Base-by-base conservation (phyloP, 2,113 vertebrate species). In the Myrmophylax atrothorax region DNA sequence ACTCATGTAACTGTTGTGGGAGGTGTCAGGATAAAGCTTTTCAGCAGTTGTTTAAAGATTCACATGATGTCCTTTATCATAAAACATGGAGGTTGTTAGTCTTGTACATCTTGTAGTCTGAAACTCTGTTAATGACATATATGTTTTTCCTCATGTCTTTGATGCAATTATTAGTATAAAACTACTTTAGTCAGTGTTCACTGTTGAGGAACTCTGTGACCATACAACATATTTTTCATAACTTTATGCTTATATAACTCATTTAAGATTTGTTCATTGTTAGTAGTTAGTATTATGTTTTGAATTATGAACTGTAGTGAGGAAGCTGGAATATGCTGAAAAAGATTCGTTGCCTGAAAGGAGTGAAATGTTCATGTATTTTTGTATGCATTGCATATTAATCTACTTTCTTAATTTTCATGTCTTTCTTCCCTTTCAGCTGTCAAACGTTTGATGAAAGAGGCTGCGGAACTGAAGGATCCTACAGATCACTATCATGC, bases 361-460 rank as follows among this genome's bases (percentile, higher is more conserved):
- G 52, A 86, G 18, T n/a, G 15, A 77, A 44, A 40, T 75, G 7
- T 69, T 58, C 38, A 9, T n/a, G 12, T 69, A 38, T 70, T 93
- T 82, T 78, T 90, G 8, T 55, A 6, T 73, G 49, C 18, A 66
- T 12, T 35, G 10, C 3, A 1, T 59, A 25, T 64, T 80, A 20
- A 9, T 10, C 68, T 73, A 67, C 73, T 64, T 63, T 38, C 40
- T 78, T 84, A 10, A 37, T 95, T 78, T 95, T 77, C 56, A 17
- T 89, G 62, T 92, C 74, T 77, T 97, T 91, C 94, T 85, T 74
- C 72, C 78, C 96, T 69, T 97, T 94, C 83, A 99, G 99, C 99
- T 94, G 99, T 99, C 82, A 99, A 99, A 96, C 98, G 99, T 96
- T 98, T 99, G 97, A 99, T 99, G 99, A 99, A 99, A 93, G 99